Percentiles rank a stretch among this genome's conserved stretches.
These are phyloP conservation scores for Alcis repandata DNA, from an alignment of 2,888 invertebrate genomes.

Conservation along the genomic window DNA sequence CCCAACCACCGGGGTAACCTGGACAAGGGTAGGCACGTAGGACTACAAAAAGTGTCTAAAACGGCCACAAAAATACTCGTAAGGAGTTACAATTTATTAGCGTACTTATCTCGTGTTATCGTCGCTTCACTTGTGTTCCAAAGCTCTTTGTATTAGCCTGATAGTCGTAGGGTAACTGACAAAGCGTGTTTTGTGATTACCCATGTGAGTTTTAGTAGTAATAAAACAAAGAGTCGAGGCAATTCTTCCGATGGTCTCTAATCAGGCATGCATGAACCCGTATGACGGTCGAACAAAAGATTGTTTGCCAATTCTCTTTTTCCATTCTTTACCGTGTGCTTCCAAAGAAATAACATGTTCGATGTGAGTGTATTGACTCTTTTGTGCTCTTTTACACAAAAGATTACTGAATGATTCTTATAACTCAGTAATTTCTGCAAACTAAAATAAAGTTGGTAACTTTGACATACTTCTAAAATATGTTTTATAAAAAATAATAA, in stretches of 20 bases:
- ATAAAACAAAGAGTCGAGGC: conserved; percentile 4
- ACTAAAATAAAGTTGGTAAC: too few species aligned
- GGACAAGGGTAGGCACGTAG: conserved; percentile 37
- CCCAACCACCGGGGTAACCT: conserved; percentile 22
- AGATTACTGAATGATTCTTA: not conserved
- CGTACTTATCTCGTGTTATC: conserved; percentile 10
- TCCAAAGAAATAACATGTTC: not conserved
- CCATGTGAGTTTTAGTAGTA: conserved; percentile 3
- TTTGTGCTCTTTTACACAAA: not conserved
- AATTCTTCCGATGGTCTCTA: not conserved
- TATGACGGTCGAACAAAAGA: conserved; percentile 1
- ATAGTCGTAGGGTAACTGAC: conserved; percentile 4
- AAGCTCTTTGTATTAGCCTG: conserved; percentile 4
- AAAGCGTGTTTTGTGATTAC: conserved; percentile 6
- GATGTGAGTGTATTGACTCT: not conserved
- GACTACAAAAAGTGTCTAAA: conserved; percentile 44
- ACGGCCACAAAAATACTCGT: conserved; percentile 26
- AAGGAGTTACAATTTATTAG: conserved; percentile 21
- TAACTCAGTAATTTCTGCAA: too few species aligned
- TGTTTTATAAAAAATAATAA: not conserved
- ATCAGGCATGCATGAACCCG: conserved; percentile 13
- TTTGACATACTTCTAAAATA: not conserved
- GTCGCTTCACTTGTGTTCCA: conserved; percentile 9
- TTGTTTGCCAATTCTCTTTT: conserved; percentile 12
- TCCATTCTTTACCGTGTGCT: not conserved